These are phyloP conservation scores for Anagyrus pseudococci DNA, from an alignment of 2,888 invertebrate genomes.

Conservation along the genomic window DNA sequence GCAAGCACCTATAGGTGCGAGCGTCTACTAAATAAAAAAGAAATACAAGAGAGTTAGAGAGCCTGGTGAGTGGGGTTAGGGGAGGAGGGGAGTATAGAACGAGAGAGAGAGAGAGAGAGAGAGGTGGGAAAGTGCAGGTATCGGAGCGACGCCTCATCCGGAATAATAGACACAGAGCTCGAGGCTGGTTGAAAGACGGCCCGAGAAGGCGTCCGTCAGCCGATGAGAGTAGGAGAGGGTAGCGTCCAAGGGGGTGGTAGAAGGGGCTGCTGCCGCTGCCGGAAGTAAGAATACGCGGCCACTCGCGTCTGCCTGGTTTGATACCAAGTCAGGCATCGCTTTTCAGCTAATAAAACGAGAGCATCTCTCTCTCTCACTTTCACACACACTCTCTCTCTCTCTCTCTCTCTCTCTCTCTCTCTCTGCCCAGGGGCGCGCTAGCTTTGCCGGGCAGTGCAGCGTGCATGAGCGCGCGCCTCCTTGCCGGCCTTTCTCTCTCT, in stretches of 20 bases:
- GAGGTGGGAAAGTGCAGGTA: neutral
- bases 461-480: constrained; percentile 30
- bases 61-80: neutral
- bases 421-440: constrained; percentile 40
- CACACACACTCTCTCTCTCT: too few species aligned
- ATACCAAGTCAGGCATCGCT: constrained; percentile 60
- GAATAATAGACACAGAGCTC: neutral
- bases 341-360: constrained; percentile 53
- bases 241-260: neutral
- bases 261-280: constrained; percentile 46
- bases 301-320: constrained; percentile 59
- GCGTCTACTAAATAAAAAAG: too few species aligned
- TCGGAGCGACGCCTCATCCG: neutral
- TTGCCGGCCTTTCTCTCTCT: too few species aligned
- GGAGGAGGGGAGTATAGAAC: too few species aligned
- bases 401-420: constrained; percentile 40
- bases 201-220: neutral
- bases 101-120: constrained; percentile 5
- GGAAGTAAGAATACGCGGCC: constrained; percentile 58
- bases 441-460: constrained; percentile 48
- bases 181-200: neutral
- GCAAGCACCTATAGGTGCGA: too few species aligned
- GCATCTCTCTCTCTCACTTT: too few species aligned
- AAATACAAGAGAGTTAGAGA: neutral
- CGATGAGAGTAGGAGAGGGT: neutral